Conservation (phyloP, 2,888 invertebrate genomes). For the Eupelmus urozonus region DNA sequence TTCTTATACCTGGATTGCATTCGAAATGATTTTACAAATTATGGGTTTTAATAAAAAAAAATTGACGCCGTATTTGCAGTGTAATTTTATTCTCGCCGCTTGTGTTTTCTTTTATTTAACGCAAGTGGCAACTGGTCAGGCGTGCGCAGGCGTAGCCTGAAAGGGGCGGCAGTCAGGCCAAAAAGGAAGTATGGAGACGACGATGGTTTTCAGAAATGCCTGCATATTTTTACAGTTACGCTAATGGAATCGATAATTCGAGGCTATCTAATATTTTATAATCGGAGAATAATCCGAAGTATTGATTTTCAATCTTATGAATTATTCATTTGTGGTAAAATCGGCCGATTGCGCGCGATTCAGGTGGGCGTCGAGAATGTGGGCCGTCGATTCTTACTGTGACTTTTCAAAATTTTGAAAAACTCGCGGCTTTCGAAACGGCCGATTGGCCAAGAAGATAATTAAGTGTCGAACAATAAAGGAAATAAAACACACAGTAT, state of each 20-base stretch:
- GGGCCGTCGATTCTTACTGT: background rate
- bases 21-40: conserved; percentile 23
- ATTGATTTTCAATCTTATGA: conserved; percentile 2
- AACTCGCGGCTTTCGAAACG: background rate
- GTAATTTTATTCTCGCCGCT: conserved; percentile 10
- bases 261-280: background rate
- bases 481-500: background rate
- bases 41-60: conserved; percentile 16
- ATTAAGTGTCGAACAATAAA: background rate
- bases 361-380: conserved; percentile 16
- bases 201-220: conserved; percentile 1
- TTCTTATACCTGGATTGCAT: conserved; percentile 11
- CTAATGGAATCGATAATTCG: conserved; percentile 15
- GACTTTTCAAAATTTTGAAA: background rate
- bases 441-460: background rate
- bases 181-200: too few species aligned
- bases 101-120: too few species aligned
- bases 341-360: background rate
- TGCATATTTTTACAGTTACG: conserved; percentile 1
- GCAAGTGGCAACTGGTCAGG: too few species aligned
- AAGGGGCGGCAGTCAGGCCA: too few species aligned
- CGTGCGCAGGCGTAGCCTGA: too few species aligned
- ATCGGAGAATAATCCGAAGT: background rate
- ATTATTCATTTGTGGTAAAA: conserved; percentile 32
- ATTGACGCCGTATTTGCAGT: background rate